Percentiles rank a stretch among this genome's conserved stretches.
These are phyloP conservation scores for Telmatochromis sp. DNA, from an alignment of 2,113 vertebrate genomes.

Conservation along the genomic window DNA sequence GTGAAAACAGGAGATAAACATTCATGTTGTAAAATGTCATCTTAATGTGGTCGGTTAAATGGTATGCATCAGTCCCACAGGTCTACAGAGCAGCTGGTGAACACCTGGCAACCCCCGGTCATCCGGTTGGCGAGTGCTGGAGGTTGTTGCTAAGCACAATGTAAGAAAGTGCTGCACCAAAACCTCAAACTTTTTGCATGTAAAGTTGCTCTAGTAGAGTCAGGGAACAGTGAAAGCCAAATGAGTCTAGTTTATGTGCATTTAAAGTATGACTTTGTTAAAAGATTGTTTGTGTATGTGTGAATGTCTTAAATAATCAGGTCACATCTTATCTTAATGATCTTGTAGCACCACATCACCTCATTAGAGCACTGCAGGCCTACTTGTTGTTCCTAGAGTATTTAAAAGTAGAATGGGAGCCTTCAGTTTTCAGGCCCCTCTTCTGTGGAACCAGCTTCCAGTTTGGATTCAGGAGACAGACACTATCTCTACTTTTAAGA, in stretches of 20 bases:
- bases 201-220: not conserved
- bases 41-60: rapidly evolving
- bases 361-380: rapidly evolving
- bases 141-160: not conserved
- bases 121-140: not conserved
- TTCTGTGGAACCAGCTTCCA: too few species aligned
- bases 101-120: not conserved
- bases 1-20: not conserved
- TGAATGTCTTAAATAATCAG: not conserved
- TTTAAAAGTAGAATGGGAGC: not conserved
- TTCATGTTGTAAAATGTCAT: not conserved
- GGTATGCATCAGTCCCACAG: not conserved
- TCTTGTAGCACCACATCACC: rapidly evolving
- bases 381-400: not conserved
- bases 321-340: rapidly evolving
- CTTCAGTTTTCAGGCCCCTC: too few species aligned
- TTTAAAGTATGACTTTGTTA: not conserved
- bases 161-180: not conserved
- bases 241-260: not conserved
- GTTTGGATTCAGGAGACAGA: too few species aligned
- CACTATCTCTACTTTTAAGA: too few species aligned
- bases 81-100: not conserved
- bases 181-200: not conserved
- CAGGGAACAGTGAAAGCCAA: not conserved
- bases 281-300: not conserved